Evolutionary conservation across 2,888 invertebrate genomes (phyloP).

Genomic region (Metellina segmentata): DNA sequence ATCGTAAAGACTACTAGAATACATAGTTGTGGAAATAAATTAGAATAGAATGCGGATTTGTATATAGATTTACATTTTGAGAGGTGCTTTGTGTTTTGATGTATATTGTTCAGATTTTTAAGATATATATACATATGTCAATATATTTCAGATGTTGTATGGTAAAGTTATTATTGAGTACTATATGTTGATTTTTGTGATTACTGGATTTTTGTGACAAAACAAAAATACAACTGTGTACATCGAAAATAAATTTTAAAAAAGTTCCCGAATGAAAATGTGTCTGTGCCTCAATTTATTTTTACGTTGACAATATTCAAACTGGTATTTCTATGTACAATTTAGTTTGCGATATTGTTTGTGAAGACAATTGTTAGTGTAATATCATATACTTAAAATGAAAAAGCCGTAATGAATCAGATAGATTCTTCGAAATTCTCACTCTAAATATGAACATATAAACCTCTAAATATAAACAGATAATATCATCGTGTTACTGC

Average conservation of each 20-base stretch:
- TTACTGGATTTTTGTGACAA: constrained; percentile 41
- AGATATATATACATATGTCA: constrained; percentile 48
- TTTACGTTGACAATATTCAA: no score
- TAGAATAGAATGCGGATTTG: constrained; percentile 62
- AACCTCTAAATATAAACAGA: no score
- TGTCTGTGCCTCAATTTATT: no score
- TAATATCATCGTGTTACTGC: no score
- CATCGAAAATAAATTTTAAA: constrained; percentile 78
- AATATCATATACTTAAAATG: no score
- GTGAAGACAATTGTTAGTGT: no score
- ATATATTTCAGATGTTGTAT: constrained; percentile 68
- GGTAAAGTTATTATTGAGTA: constrained; percentile 37
- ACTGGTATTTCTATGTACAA: no score
- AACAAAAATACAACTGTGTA: constrained; percentile 50
- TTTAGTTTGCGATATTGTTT: no score
- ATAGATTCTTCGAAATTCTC: no score
- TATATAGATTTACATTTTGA: constrained; percentile 73
- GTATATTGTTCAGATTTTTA: constrained; percentile 67
- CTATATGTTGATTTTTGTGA: constrained; percentile 54
- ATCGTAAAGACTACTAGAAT: constrained; percentile 5
- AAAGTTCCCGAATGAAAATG: background rate
- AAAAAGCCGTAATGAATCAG: no score
- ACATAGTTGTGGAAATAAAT: constrained; percentile 4
- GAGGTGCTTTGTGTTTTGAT: constrained; percentile 76
- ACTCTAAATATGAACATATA: no score